Percentiles rank a stretch among this genome's conserved stretches.
These are phyloP conservation scores for Drosophila formosana DNA, from an alignment of 2,888 invertebrate genomes.

Conservation along the genomic window DNA sequence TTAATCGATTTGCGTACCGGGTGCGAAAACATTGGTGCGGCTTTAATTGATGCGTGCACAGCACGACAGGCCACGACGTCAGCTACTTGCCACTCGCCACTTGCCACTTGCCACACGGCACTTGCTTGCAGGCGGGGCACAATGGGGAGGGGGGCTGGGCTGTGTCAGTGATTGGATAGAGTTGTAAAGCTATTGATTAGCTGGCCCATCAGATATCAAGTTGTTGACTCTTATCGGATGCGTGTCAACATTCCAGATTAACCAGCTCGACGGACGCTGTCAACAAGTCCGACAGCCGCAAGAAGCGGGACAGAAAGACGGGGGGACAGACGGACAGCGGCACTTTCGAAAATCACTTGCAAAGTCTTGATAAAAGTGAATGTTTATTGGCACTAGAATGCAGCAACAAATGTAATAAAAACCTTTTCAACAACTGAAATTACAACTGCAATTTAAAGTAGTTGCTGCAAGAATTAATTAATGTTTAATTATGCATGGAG, in stretches of 20 bases:
- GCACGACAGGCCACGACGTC: constrained; percentile 64
- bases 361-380: neutral
- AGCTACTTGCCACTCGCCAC: constrained; percentile 13
- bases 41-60: constrained; percentile 80
- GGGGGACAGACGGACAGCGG: neutral
- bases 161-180: constrained; percentile 54
- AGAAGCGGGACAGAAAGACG: neutral
- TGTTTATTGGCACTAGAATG: too few relatives aligned
- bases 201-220: constrained; percentile 24
- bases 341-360: constrained; percentile 1
- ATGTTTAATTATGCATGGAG: too few relatives aligned
- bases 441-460: too few relatives aligned
- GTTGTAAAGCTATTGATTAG: constrained; percentile 61
- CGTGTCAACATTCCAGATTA: constrained; percentile 48
- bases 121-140: too few relatives aligned
- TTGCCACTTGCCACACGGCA: neutral
- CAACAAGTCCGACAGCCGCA: neutral
- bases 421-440: too few relatives aligned
- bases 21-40: constrained; percentile 84
- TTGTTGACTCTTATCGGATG: constrained; percentile 32
- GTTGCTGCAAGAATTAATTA: too few relatives aligned
- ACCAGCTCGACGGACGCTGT: constrained; percentile 15
- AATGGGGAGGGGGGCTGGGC: constrained; percentile 2
- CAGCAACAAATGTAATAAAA: too few relatives aligned
- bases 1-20: constrained; percentile 82